Conservation (phyloP, 1,140 invertebrate species). For the Camponotus floridanus region DNA sequence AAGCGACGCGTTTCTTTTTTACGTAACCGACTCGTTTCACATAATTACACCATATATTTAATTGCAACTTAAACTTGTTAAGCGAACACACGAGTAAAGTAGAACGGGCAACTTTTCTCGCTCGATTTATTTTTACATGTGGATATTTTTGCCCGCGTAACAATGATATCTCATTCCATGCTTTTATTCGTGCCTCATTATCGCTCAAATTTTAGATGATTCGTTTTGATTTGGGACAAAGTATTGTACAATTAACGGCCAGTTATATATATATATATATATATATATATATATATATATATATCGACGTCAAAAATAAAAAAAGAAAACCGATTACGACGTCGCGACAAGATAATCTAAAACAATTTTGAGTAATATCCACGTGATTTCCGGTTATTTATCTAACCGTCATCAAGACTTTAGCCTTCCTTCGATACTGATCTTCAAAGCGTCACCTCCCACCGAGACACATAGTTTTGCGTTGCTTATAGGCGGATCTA, state of each 20-base stretch:
- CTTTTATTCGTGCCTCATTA: neutral
- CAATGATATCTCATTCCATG: neutral
- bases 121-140: neutral
- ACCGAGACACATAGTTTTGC: neutral
- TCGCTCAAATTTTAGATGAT: neutral
- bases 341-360: neutral
- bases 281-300: too few species aligned
- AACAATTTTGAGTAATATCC: neutral
- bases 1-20: conserved; percentile 34
- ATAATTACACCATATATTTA: conserved; percentile 39
- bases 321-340: neutral
- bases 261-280: too few species aligned
- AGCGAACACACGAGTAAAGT: neutral
- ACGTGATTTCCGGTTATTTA: conserved; percentile 33
- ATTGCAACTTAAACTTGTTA: conserved; percentile 15
- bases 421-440: conserved; percentile 29
- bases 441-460: neutral
- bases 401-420: conserved; percentile 13
- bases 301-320: neutral
- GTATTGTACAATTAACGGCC: neutral
- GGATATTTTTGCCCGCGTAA: neutral
- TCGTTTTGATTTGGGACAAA: neutral
- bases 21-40: conserved; percentile 20
- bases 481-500: neutral
- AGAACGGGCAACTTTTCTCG: neutral